phyloP scores from a whole-genome alignment of 2,888 invertebrate genomes.

The Thecophora atra region DNA sequence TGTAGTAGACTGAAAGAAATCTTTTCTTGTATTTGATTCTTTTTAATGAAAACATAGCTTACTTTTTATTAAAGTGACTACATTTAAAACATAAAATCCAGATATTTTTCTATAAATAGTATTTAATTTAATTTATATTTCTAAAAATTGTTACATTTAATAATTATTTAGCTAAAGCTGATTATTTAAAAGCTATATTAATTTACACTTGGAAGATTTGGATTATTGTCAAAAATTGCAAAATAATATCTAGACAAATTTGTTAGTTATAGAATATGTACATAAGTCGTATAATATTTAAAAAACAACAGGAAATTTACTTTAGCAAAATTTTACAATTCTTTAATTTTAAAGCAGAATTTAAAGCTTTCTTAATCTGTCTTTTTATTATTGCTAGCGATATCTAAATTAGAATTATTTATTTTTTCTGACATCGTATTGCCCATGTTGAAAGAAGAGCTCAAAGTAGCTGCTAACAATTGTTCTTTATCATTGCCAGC shows the following conservation, averaged over 20 bases:
- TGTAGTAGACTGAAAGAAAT: no score
- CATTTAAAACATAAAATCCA: background rate
- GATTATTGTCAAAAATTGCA: conserved; percentile 63
- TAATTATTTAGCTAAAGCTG: background rate
- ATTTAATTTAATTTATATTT: conserved; percentile 14
- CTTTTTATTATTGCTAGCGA: no score
- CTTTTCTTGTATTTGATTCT: no score
- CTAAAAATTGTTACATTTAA: background rate
- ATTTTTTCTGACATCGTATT: no score
- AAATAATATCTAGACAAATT: conserved; percentile 23
- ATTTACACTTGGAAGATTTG: conserved; percentile 56
- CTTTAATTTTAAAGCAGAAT: background rate
- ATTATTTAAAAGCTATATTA: conserved; percentile 14
- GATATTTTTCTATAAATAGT: conserved; percentile 1
- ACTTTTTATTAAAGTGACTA: background rate
- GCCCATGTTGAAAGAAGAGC: no score
- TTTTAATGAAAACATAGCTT: no score
- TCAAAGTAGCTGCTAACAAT: no score
- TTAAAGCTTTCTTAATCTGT: background rate
- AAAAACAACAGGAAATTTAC: background rate
- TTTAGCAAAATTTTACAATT: background rate
- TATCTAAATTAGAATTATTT: no score
- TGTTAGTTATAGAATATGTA: background rate
- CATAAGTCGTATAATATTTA: conserved; percentile 23
- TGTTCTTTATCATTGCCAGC: conserved; percentile 53